Conservation (phyloP, 2,797 vertebrate species). For the Oreochromis mossambicus region DNA sequence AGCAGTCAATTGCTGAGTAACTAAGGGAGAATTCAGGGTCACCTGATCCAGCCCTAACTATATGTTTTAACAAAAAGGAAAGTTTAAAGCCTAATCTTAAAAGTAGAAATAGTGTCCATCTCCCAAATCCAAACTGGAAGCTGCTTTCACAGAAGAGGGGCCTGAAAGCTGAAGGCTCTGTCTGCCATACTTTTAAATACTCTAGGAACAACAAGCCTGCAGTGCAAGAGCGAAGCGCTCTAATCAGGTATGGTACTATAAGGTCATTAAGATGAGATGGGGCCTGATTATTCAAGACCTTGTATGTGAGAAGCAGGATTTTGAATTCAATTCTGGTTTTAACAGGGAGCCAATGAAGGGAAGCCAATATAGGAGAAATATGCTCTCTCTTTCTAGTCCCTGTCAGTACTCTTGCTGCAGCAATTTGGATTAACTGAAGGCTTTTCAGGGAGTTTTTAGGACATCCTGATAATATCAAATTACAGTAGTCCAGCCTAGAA, state of each 20-base stretch:
- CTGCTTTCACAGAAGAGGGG: not conserved
- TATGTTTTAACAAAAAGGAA: accelerated
- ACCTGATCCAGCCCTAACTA: accelerated
- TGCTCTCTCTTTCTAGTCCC: not conserved
- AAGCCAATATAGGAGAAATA: not conserved
- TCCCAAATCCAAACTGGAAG: not conserved
- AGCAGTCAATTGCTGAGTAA: not conserved
- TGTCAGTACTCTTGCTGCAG: accelerated
- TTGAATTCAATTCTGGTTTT: not conserved
- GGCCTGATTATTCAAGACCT: not conserved
- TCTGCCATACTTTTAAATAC: not conserved
- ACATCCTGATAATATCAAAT: not conserved
- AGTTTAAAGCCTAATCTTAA: not conserved
- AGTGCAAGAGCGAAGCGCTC: accelerated
- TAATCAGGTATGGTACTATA: accelerated
- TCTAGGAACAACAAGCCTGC: accelerated
- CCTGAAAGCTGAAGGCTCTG: not conserved
- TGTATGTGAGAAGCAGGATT: not conserved
- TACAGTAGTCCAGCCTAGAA: not conserved
- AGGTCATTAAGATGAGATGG: not conserved
- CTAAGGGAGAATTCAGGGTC: not conserved
- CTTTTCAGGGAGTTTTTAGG: not conserved
- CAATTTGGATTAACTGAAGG: not conserved
- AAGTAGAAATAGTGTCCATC: not conserved
- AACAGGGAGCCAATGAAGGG: not conserved